Conservation (phyloP, 1,140 invertebrate genomes). For the Gryllus bimaculatus region DNA sequence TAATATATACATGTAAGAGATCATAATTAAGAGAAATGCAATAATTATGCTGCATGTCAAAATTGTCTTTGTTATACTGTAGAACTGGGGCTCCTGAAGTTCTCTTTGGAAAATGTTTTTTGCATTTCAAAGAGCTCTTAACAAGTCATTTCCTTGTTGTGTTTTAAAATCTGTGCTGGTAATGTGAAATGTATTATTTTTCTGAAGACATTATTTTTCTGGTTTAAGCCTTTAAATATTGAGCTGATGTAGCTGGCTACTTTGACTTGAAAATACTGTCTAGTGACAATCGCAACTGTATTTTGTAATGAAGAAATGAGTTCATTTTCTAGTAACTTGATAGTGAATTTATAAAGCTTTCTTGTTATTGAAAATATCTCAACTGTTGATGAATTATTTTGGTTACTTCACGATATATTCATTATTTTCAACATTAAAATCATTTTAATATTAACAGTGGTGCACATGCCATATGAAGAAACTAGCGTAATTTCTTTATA, state of each 20-base stretch:
- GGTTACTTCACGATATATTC: background rate
- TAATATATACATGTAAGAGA: conserved; percentile 8
- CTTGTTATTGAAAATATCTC: background rate
- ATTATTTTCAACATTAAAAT: background rate
- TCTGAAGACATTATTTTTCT: background rate
- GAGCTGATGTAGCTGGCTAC: background rate
- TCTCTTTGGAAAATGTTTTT: background rate
- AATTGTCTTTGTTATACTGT: conserved; percentile 9
- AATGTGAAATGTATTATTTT: background rate
- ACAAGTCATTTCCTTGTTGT: background rate
- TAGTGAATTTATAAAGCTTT: background rate
- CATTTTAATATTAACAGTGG: background rate
- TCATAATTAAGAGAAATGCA: conserved; percentile 17
- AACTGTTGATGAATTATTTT: background rate
- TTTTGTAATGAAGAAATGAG: background rate
- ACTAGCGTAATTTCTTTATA: background rate
- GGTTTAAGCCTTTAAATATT: background rate
- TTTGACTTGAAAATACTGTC: background rate
- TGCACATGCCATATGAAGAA: background rate
- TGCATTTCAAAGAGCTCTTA: background rate
- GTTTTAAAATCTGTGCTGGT: background rate
- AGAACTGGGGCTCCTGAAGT: background rate
- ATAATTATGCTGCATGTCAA: conserved; percentile 17
- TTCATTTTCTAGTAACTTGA: background rate
- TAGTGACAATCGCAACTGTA: too few relatives aligned